Conservation (phyloP, 2,797 vertebrate genomes). For the Malurus splendens region DNA sequence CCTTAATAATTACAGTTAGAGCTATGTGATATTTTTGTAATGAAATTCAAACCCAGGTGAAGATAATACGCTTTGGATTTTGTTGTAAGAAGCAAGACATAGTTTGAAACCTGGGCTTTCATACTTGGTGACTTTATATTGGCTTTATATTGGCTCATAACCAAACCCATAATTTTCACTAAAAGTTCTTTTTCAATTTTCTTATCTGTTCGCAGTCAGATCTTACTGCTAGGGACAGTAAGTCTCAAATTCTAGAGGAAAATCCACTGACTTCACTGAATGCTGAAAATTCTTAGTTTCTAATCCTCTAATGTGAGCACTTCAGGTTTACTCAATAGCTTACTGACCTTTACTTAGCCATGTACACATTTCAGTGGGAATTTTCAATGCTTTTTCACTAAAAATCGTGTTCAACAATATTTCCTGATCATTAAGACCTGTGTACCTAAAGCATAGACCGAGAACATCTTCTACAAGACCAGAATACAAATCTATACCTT, state of each 20-base stretch:
- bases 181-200: slow-evolving; percentile 1
- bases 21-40: background rate
- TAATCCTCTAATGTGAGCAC: slow-evolving; percentile 48
- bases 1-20: background rate
- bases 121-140: background rate
- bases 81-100: background rate
- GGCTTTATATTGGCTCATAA: background rate
- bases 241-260: slow-evolving; percentile 2
- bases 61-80: background rate
- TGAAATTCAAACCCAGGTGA: background rate
- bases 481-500: slow-evolving; percentile 39
- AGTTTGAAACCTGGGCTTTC: background rate
- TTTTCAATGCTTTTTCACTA: slow-evolving; percentile 54
- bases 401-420: slow-evolving; percentile 61
- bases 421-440: slow-evolving; percentile 53
- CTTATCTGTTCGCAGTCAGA: background rate
- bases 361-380: slow-evolving; percentile 51
- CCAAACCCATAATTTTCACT: background rate
- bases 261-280: slow-evolving; percentile 3
- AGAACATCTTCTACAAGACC: slow-evolving; percentile 13
- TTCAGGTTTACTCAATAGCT: slow-evolving; percentile 53
- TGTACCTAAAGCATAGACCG: slow-evolving; percentile 17
- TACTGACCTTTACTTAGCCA: slow-evolving; percentile 60
- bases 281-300: slow-evolving; percentile 37
- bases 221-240: background rate